A percentile compares a stretch with the other conserved stretches of the same genome.
phyloP scores from a whole-genome alignment of 2,797 vertebrate species.

The Dallia pectoralis region DNA sequence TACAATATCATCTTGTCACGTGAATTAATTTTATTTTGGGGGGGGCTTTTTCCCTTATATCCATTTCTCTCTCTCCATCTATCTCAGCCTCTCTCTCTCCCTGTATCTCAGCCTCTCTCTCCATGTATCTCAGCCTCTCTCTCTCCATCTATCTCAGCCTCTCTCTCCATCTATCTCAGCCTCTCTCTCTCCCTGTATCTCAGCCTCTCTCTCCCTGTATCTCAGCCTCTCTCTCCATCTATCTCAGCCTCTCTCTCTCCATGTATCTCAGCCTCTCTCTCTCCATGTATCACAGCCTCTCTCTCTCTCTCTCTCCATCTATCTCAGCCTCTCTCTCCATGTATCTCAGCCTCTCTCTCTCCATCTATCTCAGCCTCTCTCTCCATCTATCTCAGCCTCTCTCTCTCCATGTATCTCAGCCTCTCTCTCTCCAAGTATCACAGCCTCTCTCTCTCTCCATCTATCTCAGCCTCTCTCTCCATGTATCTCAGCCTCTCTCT shows the following conservation, averaged over 20 bases:
- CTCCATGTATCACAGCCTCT: slow-evolving; percentile 24
- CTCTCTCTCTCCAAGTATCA: slow-evolving; percentile 26
- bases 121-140: too few relatives aligned
- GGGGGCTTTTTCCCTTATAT: too few relatives aligned
- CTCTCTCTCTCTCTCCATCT: slow-evolving; percentile 22
- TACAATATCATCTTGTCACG: too few relatives aligned
- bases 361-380: too few relatives aligned
- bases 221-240: slow-evolving; percentile 21
- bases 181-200: slow-evolving; percentile 27
- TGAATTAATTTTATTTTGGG: too few relatives aligned
- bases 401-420: slow-evolving; percentile 8
- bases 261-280: too few relatives aligned
- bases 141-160: slow-evolving; percentile 24
- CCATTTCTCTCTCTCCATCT: slow-evolving; percentile 9
- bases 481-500: slow-evolving; percentile 25
- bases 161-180: too few relatives aligned
- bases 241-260: slow-evolving; percentile 20
- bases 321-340: background rate
- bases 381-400: slow-evolving; percentile 24
- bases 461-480: slow-evolving; percentile 7
- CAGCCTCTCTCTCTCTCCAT: slow-evolving; percentile 21
- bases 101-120: slow-evolving; percentile 20
- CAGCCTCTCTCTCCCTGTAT: slow-evolving; percentile 13
- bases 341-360: slow-evolving; percentile 25
- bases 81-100: slow-evolving; percentile 20